Base-by-base conservation (phyloP, 2,113 vertebrate genomes). In the Nothocercus julius region DNA sequence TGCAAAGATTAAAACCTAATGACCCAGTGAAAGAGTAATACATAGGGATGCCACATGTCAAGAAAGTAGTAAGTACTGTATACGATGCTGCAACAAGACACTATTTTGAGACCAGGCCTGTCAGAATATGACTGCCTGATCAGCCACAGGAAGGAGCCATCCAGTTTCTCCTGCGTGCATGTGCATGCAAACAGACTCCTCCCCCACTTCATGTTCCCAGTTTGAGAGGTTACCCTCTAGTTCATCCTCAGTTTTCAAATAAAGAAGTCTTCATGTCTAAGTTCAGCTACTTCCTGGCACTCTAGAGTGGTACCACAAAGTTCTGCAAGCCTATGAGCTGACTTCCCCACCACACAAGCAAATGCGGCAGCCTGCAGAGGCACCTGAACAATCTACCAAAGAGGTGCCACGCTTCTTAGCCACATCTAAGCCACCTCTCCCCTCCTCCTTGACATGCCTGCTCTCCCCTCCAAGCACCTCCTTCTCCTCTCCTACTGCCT, bases 391-490 rank as follows among this genome's bases (percentile, higher is more conserved):
- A 66, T 61, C 56, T 4, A 59, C 59, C n/a, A 61, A 30, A 74
- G 58, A n/a, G 9, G 30, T 61, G 70, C 62, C 42, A 54, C 45
- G 40, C 49, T 56, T 92, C 47, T 81, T 49, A 45, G 51, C 34
- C 45, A 45, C 49, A 56, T 92, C 53, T 78, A 56, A 45, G 51
- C 40, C 34, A 87, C n/a, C 24, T 78, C 54, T 83, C 19, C 8
- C 28, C 20, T 82, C 69, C 61, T 95, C 15, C 62, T 78, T 11
- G 47, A 45, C 47, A 47, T 16, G 17, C 56, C 51, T 79, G 70
- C 66, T 32, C 27, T 64, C 34, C 58, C 32, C 61, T 93, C 45
- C 63, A 47, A 66, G 68, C 56, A 91, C 61, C 62, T 96, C 85
- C 28, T 58, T 32, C 62, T 87, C 36, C 32, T 87, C 18, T 79